A percentile compares a stretch with the other conserved stretches of the same genome.
Conservation (phyloP, 2,888 invertebrate genomes). For the Geophilus truncorum region DNA sequence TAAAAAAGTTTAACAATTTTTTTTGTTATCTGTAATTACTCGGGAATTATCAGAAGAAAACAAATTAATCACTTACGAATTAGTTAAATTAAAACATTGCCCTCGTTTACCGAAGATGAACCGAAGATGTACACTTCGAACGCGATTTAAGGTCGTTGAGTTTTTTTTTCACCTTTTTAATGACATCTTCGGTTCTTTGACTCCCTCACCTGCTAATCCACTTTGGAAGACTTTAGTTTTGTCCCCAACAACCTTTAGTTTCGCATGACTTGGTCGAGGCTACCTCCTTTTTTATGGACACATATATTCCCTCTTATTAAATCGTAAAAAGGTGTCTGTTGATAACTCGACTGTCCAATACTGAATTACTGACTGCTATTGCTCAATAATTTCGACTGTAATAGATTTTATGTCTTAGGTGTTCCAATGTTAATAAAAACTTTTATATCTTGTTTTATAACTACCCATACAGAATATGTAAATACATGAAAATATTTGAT, state of each 20-base stretch:
- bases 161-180: background rate
- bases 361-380: background rate
- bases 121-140: background rate
- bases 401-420: background rate
- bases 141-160: background rate
- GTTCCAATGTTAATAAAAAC: background rate
- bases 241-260: background rate
- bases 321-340: background rate
- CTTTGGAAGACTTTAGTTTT: background rate
- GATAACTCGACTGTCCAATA: background rate
- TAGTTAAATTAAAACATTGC: background rate
- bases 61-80: too few relatives aligned
- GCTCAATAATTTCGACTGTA: background rate
- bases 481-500: background rate
- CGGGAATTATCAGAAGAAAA: too few relatives aligned
- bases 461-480: background rate
- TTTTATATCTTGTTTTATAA: background rate
- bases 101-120: background rate
- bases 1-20: too few relatives aligned
- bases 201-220: slow-evolving; percentile 7
- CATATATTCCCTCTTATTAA: slow-evolving; percentile 11
- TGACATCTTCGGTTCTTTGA: background rate
- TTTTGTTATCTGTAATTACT: too few relatives aligned
- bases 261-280: background rate
- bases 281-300: background rate